phyloP scores from a whole-genome alignment of 2,797 vertebrate species.

The Mareca penelope region DNA sequence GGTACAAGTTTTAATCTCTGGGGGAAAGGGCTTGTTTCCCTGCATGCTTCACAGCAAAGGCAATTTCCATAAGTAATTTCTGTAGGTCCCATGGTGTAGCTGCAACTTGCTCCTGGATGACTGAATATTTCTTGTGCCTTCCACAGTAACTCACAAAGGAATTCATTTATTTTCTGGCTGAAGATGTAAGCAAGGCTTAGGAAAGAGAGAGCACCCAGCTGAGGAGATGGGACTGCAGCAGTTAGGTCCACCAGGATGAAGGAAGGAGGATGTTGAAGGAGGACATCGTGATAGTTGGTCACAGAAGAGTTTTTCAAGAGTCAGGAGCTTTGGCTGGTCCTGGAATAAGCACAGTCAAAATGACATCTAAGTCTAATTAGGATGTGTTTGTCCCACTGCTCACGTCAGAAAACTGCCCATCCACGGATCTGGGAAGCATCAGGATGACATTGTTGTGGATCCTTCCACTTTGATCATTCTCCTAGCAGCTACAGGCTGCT shows the following conservation, averaged over 20 bases:
- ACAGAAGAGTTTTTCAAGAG: background rate
- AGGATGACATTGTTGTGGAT: background rate
- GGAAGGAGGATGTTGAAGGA: background rate
- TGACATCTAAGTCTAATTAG: background rate
- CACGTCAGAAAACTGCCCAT: background rate
- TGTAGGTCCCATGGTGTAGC: background rate
- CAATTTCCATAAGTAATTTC: background rate
- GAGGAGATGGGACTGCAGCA: background rate
- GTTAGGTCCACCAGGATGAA: background rate
- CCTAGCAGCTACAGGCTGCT: background rate
- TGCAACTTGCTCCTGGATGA: background rate
- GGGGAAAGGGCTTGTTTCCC: background rate
- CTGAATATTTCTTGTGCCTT: fast-evolving
- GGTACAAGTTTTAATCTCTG: fast-evolving
- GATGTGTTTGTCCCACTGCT: background rate
- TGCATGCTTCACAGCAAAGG: background rate
- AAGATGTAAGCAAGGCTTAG: background rate
- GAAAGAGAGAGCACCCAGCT: background rate
- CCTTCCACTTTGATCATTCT: background rate
- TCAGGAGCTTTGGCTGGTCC: background rate
- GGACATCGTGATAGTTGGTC: background rate
- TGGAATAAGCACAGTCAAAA: background rate
- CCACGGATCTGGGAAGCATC: background rate
- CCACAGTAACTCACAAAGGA: background rate
- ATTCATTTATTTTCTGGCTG: background rate